phyloP scores from a whole-genome alignment of 2,888 invertebrate genomes.

The Elegia similella region DNA sequence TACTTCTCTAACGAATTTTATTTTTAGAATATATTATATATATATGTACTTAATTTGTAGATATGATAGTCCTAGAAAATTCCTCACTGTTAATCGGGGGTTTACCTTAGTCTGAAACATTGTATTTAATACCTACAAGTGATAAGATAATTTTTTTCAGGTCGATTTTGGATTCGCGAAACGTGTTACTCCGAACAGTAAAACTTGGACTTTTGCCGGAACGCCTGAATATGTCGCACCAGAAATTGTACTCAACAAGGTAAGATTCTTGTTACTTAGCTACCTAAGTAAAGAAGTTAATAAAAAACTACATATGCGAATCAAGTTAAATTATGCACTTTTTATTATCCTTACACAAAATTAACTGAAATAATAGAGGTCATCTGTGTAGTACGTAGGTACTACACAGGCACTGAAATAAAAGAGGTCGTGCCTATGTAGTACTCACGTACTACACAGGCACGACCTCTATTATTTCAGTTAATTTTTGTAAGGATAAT shows the following conservation, averaged over 20 bases:
- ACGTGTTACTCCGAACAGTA: slow-evolving; percentile 87
- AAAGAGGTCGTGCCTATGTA: no score
- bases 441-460: no score
- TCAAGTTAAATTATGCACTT: no score
- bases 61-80: background rate
- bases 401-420: no score
- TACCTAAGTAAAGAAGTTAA: background rate
- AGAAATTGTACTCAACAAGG: slow-evolving; percentile 93
- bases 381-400: no score
- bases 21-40: no score
- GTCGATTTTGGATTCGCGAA: slow-evolving; percentile 98
- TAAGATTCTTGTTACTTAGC: slow-evolving; percentile 38
- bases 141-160: slow-evolving; percentile 50
- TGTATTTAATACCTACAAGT: background rate
- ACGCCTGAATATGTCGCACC: slow-evolving; percentile 96
- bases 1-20: no score
- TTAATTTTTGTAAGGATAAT: no score
- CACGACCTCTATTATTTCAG: no score
- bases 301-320: background rate
- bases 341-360: no score
- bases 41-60: no score
- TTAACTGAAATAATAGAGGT: no score
- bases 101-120: background rate
- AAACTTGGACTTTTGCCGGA: slow-evolving; percentile 97
- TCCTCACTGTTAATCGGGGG: background rate